A percentile compares a stretch with the other conserved stretches of the same genome.
These are phyloP conservation scores for Triplophysa rosa DNA, from an alignment of 2,113 vertebrate genomes.

Conservation along the genomic window DNA sequence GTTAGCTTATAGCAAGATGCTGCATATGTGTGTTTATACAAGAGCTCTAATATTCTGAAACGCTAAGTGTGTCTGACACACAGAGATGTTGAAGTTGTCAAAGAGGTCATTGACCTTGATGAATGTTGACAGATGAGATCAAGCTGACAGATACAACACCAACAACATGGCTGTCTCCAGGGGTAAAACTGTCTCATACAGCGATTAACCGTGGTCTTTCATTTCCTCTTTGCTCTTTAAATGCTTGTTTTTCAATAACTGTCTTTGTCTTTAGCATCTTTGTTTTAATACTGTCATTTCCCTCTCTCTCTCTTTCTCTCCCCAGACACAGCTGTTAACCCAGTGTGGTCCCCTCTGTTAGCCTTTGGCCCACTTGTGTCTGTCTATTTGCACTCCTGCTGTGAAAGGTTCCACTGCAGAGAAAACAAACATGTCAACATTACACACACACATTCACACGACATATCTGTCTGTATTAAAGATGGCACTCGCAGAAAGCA, in stretches of 20 bases:
- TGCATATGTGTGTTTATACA: neutral
- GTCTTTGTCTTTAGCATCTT: too few relatives aligned
- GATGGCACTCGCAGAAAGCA: neutral
- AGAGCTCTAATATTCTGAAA: neutral
- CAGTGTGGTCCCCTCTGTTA: neutral
- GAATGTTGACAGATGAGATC: slow-evolving; percentile 18
- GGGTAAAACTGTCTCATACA: neutral
- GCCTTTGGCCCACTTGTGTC: slow-evolving; percentile 30
- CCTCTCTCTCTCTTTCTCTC: slow-evolving; percentile 4
- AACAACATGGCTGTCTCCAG: slow-evolving; percentile 6
- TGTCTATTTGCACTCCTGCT: slow-evolving; percentile 21
- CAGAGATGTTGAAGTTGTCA: neutral
- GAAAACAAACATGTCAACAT: slow-evolving; percentile 38
- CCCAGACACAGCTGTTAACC: slow-evolving; percentile 30
- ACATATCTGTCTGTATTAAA: neutral
- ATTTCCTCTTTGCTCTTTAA: neutral
- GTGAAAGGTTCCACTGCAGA: slow-evolving; percentile 25
- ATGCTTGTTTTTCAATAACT: neutral
- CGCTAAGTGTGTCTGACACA: neutral
- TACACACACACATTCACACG: slow-evolving; percentile 18
- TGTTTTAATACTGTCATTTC: neutral
- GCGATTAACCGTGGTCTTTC: neutral
- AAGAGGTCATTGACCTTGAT: slow-evolving; percentile 14
- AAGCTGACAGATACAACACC: slow-evolving; percentile 8
- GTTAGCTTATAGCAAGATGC: neutral